Base-by-base conservation (phyloP, 2,888 invertebrate species). In the Strigamia crassipes region DNA sequence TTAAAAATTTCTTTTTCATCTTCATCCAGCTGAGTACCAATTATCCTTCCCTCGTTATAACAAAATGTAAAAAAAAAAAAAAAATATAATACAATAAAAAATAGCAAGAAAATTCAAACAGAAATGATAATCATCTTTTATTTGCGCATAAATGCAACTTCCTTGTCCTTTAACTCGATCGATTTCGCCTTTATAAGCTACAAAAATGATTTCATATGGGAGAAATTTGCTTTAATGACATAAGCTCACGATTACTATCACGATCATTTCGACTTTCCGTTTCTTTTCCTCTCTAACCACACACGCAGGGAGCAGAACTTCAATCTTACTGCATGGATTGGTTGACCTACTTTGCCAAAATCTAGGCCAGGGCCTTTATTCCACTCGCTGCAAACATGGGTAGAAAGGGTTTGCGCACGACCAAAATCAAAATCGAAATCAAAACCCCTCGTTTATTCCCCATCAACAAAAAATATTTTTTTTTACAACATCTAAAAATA, bases 341-440 rank as follows among this genome's bases (percentile, higher is more conserved):
- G 56, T 56, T 77, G 77, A 77, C 77, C 77, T 77, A 77, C 77
- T 34, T 77, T 77, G n/a, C 77, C 77, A 13, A 34, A 34, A 77
- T 77, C 6, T 77, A 77, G 77, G 77, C 77, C 77, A 77, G 77
- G 77, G 77, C 13, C 77, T 77, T 77, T 38, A 38, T 77, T 77
- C 23, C 18, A 56, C 56, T 56, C 9, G n/a, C 13, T 46, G 42
- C 15, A 46, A 38, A 4, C 9, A 46, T 46, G 56, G 56, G 56
- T 56, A 51, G 51, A 51, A 51, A 51, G 51, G 51, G 51, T 51
- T n/a, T 56, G 56, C 18, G n/a, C 21, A n/a, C n/a, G 15, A n/a
- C n/a, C n/a, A n/a, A n/a, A n/a, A 56, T 46, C 46, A 46, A 46
- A 46, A 46, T 46, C 6, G 0, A 46, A 46, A 46, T 18, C 56